These are phyloP conservation scores for Gryon sp. DNA, from an alignment of 1,140 invertebrate genomes.

Conservation along the genomic window DNA sequence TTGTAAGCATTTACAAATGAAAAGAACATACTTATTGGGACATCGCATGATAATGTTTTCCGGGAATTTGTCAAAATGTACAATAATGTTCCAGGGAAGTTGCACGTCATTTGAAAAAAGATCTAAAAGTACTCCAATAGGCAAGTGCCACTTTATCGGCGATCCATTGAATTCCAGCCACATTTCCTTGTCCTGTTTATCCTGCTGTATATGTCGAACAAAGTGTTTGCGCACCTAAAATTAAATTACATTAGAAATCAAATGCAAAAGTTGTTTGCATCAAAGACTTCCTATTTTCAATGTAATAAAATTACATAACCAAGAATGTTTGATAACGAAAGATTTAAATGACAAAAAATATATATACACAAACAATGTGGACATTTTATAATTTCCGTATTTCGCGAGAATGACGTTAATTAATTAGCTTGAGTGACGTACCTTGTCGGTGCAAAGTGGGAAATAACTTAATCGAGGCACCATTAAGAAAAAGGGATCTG, in stretches of 20 bases:
- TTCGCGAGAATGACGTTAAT: no score
- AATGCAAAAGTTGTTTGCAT: no score
- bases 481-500: slow-evolving; percentile 96
- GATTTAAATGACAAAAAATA: no score
- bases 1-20: background rate
- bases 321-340: no score
- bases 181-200: slow-evolving; percentile 92
- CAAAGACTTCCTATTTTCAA: no score
- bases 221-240: slow-evolving; percentile 94
- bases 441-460: slow-evolving; percentile 97
- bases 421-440: slow-evolving; percentile 76
- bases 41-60: slow-evolving; percentile 89
- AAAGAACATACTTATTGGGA: slow-evolving; percentile 84
- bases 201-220: slow-evolving; percentile 88
- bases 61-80: slow-evolving; percentile 97
- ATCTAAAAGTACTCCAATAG: slow-evolving; percentile 97
- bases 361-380: background rate
- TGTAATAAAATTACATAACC: background rate
- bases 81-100: slow-evolving; percentile 95
- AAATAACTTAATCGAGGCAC: slow-evolving; percentile 97
- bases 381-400: no score
- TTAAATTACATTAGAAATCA: no score
- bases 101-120: slow-evolving; percentile 86
- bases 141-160: slow-evolving; percentile 97
- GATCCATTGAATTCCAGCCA: slow-evolving; percentile 97